Percentiles rank a stretch among this genome's conserved stretches.
Evolutionary conservation across 1,140 invertebrate genomes (phyloP).

Genomic region (Aplysia californica): DNA sequence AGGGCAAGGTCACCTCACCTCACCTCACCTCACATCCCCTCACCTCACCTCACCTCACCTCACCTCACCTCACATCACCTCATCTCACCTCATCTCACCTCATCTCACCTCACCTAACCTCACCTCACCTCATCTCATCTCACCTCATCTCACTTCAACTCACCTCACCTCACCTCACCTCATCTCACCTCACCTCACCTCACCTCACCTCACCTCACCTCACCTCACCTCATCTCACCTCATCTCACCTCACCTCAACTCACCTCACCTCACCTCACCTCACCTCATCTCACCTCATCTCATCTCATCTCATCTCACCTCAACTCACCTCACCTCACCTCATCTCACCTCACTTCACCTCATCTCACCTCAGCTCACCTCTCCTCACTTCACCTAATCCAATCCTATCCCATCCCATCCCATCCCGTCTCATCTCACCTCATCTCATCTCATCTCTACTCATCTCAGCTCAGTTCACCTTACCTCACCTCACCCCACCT

Average conservation of each 20-base stretch:
- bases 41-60: background rate
- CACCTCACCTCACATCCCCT: background rate
- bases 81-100: too few species aligned
- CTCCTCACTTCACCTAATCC: background rate
- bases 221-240: background rate
- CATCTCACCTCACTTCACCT: slow-evolving; percentile 20
- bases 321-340: background rate
- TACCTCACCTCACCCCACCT: background rate
- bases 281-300: background rate
- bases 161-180: background rate
- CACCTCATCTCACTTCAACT: background rate
- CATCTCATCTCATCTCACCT: too few species aligned
- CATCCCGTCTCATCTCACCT: background rate
- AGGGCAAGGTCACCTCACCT: too few species aligned
- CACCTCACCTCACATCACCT: background rate
- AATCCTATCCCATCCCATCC: background rate
- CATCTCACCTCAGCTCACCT: background rate
- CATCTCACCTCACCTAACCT: background rate
- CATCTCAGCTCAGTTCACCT: background rate
- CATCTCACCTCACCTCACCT: background rate
- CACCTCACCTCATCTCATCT: background rate
- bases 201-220: background rate
- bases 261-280: background rate
- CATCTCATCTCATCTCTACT: background rate
- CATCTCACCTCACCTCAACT: background rate